Evolutionary conservation across 2,113 vertebrate genomes (phyloP).

Genomic region (Mus spicilegus): DNA sequence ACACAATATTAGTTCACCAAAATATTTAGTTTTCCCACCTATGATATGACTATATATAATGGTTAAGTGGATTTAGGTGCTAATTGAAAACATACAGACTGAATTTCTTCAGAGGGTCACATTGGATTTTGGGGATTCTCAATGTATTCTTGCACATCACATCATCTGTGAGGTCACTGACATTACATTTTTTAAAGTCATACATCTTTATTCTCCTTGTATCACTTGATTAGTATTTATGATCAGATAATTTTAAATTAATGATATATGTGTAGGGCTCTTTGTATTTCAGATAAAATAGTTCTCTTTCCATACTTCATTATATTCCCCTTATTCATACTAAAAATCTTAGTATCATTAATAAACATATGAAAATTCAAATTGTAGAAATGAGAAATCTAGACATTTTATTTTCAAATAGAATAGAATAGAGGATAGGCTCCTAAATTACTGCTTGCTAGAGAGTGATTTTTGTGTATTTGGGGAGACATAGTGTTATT

Average conservation of each 20-base stretch:
- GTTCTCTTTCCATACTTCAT: not conserved
- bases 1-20: not conserved
- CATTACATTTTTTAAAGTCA: not conserved
- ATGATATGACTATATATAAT: not conserved
- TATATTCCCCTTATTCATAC: not conserved
- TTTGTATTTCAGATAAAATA: not conserved
- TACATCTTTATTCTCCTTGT: not conserved
- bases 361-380: not conserved
- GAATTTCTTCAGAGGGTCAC: not conserved
- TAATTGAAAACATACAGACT: not conserved
- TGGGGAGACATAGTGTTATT: not conserved
- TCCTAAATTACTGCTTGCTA: not conserved
- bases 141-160: not conserved
- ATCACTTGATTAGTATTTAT: not conserved
- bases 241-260: not conserved
- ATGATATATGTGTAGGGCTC: not conserved
- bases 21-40: not conserved
- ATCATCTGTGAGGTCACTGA: not conserved
- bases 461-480: not conserved
- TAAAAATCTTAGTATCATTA: not conserved
- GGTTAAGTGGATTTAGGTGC: not conserved
- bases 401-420: not conserved
- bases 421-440: not conserved
- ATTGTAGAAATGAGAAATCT: not conserved
- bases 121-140: not conserved